Percentiles rank a stretch among this genome's conserved stretches.
These are phyloP conservation scores for Cordilura impudica DNA, from an alignment of 2,888 invertebrate species.

Conservation along the genomic window DNA sequence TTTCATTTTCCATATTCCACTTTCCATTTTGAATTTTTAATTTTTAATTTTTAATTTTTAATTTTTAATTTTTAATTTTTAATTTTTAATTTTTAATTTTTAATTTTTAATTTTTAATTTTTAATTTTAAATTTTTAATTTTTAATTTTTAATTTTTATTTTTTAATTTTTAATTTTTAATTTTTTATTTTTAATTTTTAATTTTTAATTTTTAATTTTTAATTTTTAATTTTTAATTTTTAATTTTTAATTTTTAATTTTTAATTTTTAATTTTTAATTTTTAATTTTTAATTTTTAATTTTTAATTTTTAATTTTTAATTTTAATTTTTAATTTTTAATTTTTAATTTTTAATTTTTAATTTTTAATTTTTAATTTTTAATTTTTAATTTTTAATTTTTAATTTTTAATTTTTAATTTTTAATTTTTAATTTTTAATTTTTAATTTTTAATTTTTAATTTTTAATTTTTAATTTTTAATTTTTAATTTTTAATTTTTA, in stretches of 20 bases:
- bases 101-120: not conserved
- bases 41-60: not conserved
- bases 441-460: not conserved
- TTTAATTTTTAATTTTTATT: not conserved
- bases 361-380: not conserved
- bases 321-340: conserved; percentile 1
- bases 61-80: not conserved
- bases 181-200: conserved; percentile 7
- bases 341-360: not conserved
- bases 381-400: conserved; percentile 1
- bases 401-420: not conserved
- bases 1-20: no score
- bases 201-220: conserved; percentile 9
- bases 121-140: not conserved
- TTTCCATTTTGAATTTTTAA: no score
- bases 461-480: conserved; percentile 12
- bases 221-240: conserved; percentile 4
- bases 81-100: not conserved
- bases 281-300: conserved; percentile 1
- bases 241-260: not conserved
- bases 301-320: not conserved
- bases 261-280: conserved; percentile 5
- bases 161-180: not conserved
- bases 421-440: not conserved
- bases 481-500: not conserved